These are phyloP conservation scores for Anthrax anthrax DNA, from an alignment of 2,888 invertebrate genomes.

Conservation along the genomic window DNA sequence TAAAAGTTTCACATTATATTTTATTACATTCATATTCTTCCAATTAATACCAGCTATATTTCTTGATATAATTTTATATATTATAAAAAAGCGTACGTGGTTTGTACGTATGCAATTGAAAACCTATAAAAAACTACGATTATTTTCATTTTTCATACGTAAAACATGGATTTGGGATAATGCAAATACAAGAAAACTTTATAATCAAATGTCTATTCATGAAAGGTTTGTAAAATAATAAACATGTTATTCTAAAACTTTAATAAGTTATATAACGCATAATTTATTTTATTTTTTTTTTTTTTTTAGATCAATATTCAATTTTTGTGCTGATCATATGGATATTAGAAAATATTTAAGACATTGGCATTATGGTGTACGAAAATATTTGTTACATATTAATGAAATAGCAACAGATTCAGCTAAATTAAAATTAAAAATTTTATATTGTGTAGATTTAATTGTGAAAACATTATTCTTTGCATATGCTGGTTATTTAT, in stretches of 20 bases:
- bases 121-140: slow-evolving; percentile 1
- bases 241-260: not conserved
- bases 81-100: slow-evolving; percentile 14
- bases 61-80: slow-evolving; percentile 34
- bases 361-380: slow-evolving; percentile 5
- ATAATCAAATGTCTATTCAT: slow-evolving; percentile 1
- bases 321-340: slow-evolving; percentile 4
- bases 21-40: slow-evolving; percentile 36
- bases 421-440: not conserved
- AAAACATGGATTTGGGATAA: slow-evolving; percentile 6
- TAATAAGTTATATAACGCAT: not conserved
- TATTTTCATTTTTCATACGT: slow-evolving; percentile 5
- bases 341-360: slow-evolving; percentile 4
- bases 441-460: slow-evolving; percentile 6
- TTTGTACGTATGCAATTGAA: slow-evolving; percentile 5
- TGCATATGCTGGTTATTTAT: not conserved
- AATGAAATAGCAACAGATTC: not conserved
- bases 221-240: not conserved
- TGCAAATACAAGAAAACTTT: slow-evolving; percentile 1
- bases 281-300: not conserved
- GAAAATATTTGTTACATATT: slow-evolving; percentile 5
- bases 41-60: slow-evolving; percentile 42
- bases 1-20: slow-evolving; percentile 30
- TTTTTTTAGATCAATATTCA: slow-evolving; percentile 3
- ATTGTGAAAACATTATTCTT: slow-evolving; percentile 1